phyloP scores from a whole-genome alignment of 64 coral and sea anemone genomes.

The Exaiptasia diaphana region DNA sequence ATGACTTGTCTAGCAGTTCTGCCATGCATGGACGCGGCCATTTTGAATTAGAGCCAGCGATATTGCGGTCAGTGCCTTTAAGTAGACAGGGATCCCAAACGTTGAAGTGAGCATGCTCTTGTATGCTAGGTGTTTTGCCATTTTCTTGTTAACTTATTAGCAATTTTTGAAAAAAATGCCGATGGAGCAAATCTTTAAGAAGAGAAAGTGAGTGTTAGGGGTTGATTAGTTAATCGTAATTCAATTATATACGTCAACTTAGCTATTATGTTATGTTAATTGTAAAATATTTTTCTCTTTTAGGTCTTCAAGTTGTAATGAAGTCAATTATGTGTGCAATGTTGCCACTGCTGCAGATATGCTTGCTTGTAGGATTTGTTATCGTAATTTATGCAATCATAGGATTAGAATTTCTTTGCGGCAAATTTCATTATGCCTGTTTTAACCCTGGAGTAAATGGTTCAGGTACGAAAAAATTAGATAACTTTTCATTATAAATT shows the following conservation, averaged over 20 bases:
- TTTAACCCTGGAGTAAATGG: not conserved
- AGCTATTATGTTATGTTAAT: too few relatives aligned
- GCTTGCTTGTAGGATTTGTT: constrained; percentile 99
- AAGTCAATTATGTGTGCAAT: constrained; percentile 99
- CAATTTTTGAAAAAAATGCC: too few relatives aligned
- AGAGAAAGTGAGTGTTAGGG: too few relatives aligned
- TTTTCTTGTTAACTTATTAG: too few relatives aligned
- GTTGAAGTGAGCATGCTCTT: too few relatives aligned
- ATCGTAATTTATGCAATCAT: constrained; percentile 99
- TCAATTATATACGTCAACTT: too few relatives aligned
- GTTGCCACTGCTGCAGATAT: constrained; percentile 95
- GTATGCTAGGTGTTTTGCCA: too few relatives aligned
- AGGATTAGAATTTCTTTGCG: constrained; percentile 98
- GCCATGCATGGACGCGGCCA: not conserved
- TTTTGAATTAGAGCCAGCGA: not conserved
- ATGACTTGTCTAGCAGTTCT: not conserved
- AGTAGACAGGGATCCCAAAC: too few relatives aligned
- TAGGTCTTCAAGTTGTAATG: constrained; percentile 99
- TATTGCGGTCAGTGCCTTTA: not conserved
- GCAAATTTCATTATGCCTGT: constrained; percentile 79
- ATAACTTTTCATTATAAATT: not conserved
- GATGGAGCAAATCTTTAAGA: too few relatives aligned
- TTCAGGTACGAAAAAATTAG: not conserved
- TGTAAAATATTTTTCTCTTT: too few relatives aligned
- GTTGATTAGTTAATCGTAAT: too few relatives aligned